Evolutionary conservation across 2,113 vertebrate species (phyloP).

Genomic region (Podarcis raffonei): DNA sequence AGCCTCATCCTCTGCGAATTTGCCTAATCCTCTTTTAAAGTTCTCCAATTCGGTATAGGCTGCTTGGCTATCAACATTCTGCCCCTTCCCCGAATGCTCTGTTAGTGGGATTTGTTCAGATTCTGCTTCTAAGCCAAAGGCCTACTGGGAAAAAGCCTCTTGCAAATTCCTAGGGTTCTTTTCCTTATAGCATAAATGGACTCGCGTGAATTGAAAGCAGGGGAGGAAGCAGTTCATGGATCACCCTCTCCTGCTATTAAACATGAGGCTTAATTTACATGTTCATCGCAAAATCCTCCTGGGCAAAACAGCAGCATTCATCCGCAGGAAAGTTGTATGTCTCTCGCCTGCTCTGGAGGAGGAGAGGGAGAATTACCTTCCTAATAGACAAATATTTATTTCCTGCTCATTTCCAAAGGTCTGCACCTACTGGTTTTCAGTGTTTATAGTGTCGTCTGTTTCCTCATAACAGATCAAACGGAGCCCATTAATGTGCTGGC

Average conservation of each 20-base stretch:
- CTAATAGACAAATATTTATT: not conserved
- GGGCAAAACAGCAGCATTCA: not conserved
- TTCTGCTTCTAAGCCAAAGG: not conserved
- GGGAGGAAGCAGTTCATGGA: not conserved
- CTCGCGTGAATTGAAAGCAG: not conserved
- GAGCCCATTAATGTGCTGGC: too few species aligned
- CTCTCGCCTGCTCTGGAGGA: not conserved
- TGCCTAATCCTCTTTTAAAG: too few species aligned
- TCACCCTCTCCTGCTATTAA: not conserved
- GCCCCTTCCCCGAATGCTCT: not conserved
- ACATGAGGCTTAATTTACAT: not conserved
- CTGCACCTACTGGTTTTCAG: slow-evolving; percentile 15
- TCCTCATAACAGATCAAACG: too few species aligned
- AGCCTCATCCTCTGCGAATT: too few species aligned
- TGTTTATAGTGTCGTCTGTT: slow-evolving; percentile 15
- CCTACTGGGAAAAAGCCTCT: not conserved
- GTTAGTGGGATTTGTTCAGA: not conserved
- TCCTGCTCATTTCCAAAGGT: not conserved
- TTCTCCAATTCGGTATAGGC: not conserved
- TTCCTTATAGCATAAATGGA: not conserved
- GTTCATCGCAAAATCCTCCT: not conserved
- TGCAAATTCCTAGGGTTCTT: too few species aligned
- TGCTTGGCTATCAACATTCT: not conserved
- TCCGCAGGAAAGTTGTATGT: not conserved
- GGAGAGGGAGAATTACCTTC: not conserved